These are phyloP conservation scores for Rhagoletis zephyria DNA, from an alignment of 1,140 invertebrate species.

Conservation along the genomic window DNA sequence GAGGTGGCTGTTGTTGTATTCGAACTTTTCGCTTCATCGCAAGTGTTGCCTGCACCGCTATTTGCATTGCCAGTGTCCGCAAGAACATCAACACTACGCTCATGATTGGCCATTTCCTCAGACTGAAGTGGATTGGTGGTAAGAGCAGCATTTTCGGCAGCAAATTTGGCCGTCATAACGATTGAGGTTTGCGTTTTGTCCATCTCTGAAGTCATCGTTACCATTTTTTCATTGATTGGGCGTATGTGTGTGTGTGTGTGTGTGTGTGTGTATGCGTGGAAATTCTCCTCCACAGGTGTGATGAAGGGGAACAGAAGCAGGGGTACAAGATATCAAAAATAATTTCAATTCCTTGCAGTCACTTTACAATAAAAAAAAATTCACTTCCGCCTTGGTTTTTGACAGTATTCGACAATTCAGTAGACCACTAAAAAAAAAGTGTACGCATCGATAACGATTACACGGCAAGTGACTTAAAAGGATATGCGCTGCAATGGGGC, in stretches of 20 bases:
- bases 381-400: not conserved
- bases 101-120: not conserved
- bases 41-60: not conserved
- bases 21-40: not conserved
- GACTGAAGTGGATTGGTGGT: not conserved
- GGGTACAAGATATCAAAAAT: not conserved
- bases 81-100: not conserved
- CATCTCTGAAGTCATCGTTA: constrained; percentile 73
- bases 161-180: constrained; percentile 45
- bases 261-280: not conserved
- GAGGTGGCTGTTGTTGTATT: not conserved
- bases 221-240: constrained; percentile 64
- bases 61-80: not conserved
- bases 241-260: not conserved
- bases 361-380: not conserved
- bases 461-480: not conserved
- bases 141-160: not conserved
- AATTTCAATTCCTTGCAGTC: constrained; percentile 12
- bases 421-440: not conserved
- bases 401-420: not conserved
- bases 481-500: not conserved
- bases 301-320: not conserved
- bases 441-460: constrained; percentile 30
- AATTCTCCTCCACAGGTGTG: not conserved
- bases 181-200: constrained; percentile 68